These are phyloP conservation scores for Anser cygnoides DNA, from an alignment of 2,113 vertebrate genomes.

Conservation along the genomic window DNA sequence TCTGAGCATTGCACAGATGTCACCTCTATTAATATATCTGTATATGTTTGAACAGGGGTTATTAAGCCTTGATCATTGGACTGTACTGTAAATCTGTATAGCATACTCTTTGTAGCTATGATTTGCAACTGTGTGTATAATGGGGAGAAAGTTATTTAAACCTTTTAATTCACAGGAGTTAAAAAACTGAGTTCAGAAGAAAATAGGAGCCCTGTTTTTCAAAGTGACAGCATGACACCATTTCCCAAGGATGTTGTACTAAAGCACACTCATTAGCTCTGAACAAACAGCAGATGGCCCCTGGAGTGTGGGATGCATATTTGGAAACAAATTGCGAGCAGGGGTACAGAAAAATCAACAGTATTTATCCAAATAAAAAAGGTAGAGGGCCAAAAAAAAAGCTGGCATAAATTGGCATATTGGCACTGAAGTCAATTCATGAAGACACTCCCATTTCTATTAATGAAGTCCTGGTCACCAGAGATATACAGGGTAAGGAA, in stretches of 20 bases:
- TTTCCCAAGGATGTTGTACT: neutral
- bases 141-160: neutral
- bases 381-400: neutral
- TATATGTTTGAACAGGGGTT: neutral
- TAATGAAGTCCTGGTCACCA: neutral
- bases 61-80: neutral
- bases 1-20: neutral
- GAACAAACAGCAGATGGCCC: conserved; percentile 37
- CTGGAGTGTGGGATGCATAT: neutral
- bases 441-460: neutral
- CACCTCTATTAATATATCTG: neutral
- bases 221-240: neutral
- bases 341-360: neutral
- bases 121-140: neutral
- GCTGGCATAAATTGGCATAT: neutral
- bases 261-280: neutral
- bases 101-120: neutral
- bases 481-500: neutral
- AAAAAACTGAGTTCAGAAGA: neutral
- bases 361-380: conserved; percentile 12
- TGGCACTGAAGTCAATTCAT: neutral
- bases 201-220: neutral
- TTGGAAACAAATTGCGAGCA: conserved; percentile 15
- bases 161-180: neutral
- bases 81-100: neutral